These are phyloP conservation scores for Phalera bucephala DNA, from an alignment of 2,888 invertebrate species.

Conservation along the genomic window DNA sequence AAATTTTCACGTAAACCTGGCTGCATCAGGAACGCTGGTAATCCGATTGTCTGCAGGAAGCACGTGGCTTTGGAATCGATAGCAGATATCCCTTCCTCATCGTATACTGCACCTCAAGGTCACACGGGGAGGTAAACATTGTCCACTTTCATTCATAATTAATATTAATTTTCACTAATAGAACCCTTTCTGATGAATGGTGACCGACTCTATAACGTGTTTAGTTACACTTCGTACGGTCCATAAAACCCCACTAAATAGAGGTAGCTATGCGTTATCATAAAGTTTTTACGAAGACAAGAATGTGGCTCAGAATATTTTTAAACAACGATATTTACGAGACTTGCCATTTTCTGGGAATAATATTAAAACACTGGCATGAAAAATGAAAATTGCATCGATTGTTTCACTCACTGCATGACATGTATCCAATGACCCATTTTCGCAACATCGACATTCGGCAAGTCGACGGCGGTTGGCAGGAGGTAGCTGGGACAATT, in stretches of 20 bases:
- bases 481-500: slow-evolving; percentile 53
- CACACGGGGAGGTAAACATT: slow-evolving; percentile 64
- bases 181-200: slow-evolving; percentile 15
- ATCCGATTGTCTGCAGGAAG: slow-evolving; percentile 30
- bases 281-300: slow-evolving; percentile 11
- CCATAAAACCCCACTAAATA: slow-evolving; percentile 8
- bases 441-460: slow-evolving; percentile 68
- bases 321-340: slow-evolving; percentile 5
- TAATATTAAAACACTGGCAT: slow-evolving; percentile 9
- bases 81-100: slow-evolving; percentile 39
- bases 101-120: slow-evolving; percentile 56
- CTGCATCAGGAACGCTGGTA: slow-evolving; percentile 39
- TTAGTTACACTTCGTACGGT: neutral
- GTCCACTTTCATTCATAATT: slow-evolving; percentile 45
- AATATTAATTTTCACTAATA: neutral
- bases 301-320: slow-evolving; percentile 13
- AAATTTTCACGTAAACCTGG: slow-evolving; percentile 37
- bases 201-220: slow-evolving; percentile 1
- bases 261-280: slow-evolving; percentile 2
- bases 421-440: slow-evolving; percentile 66
- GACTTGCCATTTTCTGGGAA: slow-evolving; percentile 23
- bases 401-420: slow-evolving; percentile 54
- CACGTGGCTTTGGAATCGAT: slow-evolving; percentile 52
- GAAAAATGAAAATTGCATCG: slow-evolving; percentile 56
- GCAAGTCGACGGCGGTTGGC: slow-evolving; percentile 60